phyloP scores from a whole-genome alignment of 2,113 vertebrate genomes.

The Heterotis niloticus region DNA sequence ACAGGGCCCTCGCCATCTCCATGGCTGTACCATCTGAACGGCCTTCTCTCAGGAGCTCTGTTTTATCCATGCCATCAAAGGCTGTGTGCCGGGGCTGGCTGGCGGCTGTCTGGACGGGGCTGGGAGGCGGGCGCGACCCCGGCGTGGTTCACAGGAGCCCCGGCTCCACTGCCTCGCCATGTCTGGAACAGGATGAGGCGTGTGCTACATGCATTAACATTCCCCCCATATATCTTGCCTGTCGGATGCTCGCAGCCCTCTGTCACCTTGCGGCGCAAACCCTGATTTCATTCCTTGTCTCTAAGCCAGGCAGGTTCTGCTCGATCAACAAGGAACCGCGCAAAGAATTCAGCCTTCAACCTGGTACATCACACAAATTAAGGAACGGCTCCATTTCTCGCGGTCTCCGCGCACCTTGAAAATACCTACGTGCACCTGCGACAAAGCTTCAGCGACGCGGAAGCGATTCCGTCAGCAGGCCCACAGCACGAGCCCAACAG shows the following conservation, averaged over 20 bases:
- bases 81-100: conserved; percentile 27
- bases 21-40: conserved; percentile 44
- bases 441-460: neutral
- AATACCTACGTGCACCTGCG: neutral
- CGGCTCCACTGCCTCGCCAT: neutral
- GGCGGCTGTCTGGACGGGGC: neutral
- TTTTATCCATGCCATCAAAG: conserved; percentile 46
- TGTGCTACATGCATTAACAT: conserved; percentile 45
- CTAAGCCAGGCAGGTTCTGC: conserved; percentile 13
- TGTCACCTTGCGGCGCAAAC: neutral
- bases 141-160: conserved; percentile 5
- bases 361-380: no score
- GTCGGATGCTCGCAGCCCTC: conserved; percentile 8
- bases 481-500: conserved; percentile 50
- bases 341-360: neutral
- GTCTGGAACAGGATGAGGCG: conserved; percentile 14
- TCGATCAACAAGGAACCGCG: neutral
- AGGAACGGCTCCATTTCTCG: neutral
- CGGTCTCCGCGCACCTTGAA: neutral
- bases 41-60: conserved; percentile 40
- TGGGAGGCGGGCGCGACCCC: neutral
- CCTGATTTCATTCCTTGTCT: neutral
- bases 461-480: conserved; percentile 41
- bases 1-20: conserved; percentile 40
- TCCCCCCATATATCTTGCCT: neutral